Evolutionary conservation across 1,140 invertebrate genomes (phyloP), one percentile per base, ranked within the genome.

Genomic region (Tachypleus tridentatus): DNA sequence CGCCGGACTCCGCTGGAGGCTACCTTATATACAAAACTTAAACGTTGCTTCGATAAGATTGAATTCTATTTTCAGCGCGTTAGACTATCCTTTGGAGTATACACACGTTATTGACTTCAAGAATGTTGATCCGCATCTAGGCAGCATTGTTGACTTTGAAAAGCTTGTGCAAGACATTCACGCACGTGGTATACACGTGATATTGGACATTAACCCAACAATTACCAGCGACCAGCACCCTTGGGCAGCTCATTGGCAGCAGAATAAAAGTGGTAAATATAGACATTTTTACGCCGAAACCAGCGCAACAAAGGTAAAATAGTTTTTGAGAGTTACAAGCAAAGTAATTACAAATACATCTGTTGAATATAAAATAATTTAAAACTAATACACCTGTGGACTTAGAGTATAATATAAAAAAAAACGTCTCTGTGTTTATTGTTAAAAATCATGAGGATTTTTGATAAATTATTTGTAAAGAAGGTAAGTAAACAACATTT

Each of bases 51-150:
- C 80, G 3, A 79, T 91, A n/a, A 77, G 86, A 62, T 72, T 91
- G 0, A 89, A 88, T 76, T 88, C 86, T 1, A 86, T 90, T 64
- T 90, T 87, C 73, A 76, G 80, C 63, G 80, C 86, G 3, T 69
- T 77, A 29, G 76, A 85, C 70, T 88, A 88, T 74, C 85, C 86
- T 3, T 83, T 87, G 68, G 76, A 85, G 69, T 88, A 84, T 71
- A 77, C 80, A 64, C 82, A 87, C 71, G 77, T 84, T 7, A 81
- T 82, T 6, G 85, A 82, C 54, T 74, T 88, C 58, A 79, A 78
- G 0, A 75, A 80, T 4, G 81, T 91, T 50, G 83, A 86, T 65
- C 76, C 77, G 9, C 79, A 79, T 67, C 70, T 91, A n/a, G 88
- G 89, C 4, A 80, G 77, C 4, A 69, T 83, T 29, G 76, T 81